These are phyloP conservation scores for Uropetala carovei DNA, from an alignment of 2,888 invertebrate species.

Conservation along the genomic window DNA sequence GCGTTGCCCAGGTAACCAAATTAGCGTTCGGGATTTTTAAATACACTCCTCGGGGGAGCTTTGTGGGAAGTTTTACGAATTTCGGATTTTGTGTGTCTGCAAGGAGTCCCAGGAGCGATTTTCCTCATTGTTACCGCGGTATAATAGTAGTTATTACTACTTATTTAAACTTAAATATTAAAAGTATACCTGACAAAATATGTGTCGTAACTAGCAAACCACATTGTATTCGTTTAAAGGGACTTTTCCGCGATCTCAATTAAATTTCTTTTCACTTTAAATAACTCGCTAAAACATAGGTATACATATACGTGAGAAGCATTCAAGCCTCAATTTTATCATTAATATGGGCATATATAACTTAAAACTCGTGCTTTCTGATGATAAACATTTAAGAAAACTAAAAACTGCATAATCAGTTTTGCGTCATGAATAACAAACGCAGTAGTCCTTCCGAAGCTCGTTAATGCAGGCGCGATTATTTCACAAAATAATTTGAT, in stretches of 20 bases:
- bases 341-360: too few relatives aligned
- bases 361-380: too few relatives aligned
- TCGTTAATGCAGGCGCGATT: neutral
- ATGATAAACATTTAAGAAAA: too few relatives aligned
- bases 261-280: neutral
- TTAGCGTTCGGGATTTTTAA: neutral
- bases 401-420: neutral
- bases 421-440: neutral
- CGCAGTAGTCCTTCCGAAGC: neutral
- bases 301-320: too few relatives aligned
- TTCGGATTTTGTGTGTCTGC: neutral
- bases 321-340: too few relatives aligned
- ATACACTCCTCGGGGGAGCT: neutral
- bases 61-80: neutral
- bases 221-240: neutral
- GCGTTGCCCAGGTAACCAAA: slow-evolving; percentile 47
- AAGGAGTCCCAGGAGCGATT: neutral
- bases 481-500: neutral
- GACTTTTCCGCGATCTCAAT: neutral
- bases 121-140: neutral
- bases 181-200: neutral
- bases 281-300: too few relatives aligned
- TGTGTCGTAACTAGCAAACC: too few relatives aligned
- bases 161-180: too few relatives aligned
- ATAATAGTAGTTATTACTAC: too few relatives aligned